Evolutionary conservation across 2,797 vertebrate genomes (phyloP), one percentile per base, ranked within the genome.

Genomic region (Tympanoctomys barrerae): DNA sequence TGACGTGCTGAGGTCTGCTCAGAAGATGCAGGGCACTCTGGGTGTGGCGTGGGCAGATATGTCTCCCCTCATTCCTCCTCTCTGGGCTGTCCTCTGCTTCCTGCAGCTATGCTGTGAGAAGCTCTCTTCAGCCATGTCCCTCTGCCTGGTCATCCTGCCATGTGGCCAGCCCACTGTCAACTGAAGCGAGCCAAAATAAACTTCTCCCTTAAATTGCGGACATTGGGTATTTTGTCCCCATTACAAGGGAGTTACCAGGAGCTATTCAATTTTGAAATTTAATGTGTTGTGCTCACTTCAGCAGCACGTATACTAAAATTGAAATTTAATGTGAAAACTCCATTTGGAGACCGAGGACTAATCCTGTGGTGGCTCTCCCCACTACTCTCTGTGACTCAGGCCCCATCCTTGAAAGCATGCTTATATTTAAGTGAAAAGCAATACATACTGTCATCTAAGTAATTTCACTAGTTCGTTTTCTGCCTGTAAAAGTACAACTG

Each of bases 281-380:
- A 87, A 24, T 78, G 52, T 13, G 52, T 54, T 54, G 52, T 54
- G 52, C 52, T 54, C 12, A 13, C 52, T 54, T 16, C 52, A 54
- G 52, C 52, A 54, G 52, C 52, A 54, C 52, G 52, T 54, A 54
- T 13, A 54, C 52, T 54, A 54, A 54, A 54, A 54, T 87, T 83
- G 42, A 87, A 83, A 70, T 78, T 46, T 14, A 87, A 24, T 62
- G 52, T 81, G 83, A 95, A 88, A 52, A 79, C 49, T 85, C 16
- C 59, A 81, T 66, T 54, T 89, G 12, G 75, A 59, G 66, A 16
- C 6, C 28, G 52, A 52, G 4, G n/a, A 22, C 75, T 80, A 80
- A 85, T n/a, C 21, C 59, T 80, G 21, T 68, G 14, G 42, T 73
- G 36, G 21, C 8, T 84, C 28, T 91, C n/a, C 24, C 71, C 24